phyloP scores from a whole-genome alignment of 2,888 invertebrate genomes.

The Drosophila cracens region DNA sequence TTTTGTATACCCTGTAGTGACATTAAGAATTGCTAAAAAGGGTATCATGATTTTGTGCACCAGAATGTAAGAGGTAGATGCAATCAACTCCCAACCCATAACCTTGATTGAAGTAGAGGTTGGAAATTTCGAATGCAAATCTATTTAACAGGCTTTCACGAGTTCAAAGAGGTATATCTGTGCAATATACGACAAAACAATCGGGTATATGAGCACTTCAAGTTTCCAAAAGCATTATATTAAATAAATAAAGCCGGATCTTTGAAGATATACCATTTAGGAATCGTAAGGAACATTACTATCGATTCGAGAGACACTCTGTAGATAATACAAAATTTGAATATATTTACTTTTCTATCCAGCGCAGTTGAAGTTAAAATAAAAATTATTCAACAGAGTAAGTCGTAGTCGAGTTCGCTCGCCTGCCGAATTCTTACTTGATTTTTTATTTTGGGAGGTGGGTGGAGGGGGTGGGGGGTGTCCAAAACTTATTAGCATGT shows the following conservation, averaged over 20 bases:
- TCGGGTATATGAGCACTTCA: not conserved
- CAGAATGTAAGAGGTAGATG: not conserved
- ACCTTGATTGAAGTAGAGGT: not conserved
- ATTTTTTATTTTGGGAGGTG: not conserved
- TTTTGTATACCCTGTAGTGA: not conserved
- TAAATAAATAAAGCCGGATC: not conserved
- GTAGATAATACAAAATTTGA: no score
- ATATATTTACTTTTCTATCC: no score
- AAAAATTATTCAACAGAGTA: not conserved
- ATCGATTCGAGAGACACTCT: not conserved
- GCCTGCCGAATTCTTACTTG: not conserved
- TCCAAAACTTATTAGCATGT: slow-evolving; percentile 73
- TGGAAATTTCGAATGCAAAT: not conserved
- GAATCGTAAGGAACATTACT: not conserved
- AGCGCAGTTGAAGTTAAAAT: not conserved
- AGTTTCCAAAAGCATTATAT: not conserved
- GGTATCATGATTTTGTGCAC: not conserved
- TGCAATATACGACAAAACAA: not conserved
- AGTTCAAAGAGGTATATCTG: not conserved
- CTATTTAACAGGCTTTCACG: not conserved
- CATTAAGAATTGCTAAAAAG: not conserved
- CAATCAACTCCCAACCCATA: not conserved
- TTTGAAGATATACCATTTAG: not conserved
- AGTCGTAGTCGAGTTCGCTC: not conserved
- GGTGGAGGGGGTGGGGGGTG: not conserved